Base-by-base conservation (phyloP, 2,888 invertebrate genomes). In the Athrips mouffetella region DNA sequence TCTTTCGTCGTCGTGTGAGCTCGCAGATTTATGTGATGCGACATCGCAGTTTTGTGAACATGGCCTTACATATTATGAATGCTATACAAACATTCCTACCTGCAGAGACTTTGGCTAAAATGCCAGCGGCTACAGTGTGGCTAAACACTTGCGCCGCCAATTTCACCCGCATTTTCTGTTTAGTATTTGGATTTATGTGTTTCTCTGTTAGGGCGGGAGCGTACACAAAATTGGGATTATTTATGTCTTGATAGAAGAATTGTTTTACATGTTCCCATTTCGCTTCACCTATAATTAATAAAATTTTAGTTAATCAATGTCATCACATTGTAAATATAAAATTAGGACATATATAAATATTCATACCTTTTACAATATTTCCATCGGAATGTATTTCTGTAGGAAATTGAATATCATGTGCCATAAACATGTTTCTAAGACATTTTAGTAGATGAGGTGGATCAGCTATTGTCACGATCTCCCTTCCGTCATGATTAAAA, bases 111-210 rank as follows among this genome's bases (percentile, higher is more conserved):
- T 50, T 58, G 10, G 51, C 45, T 6, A 41, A 52, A 15, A 56
- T 45, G 4, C 57, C 57, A 2, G 50, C 50, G 29, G 57, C 49
- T 7, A 59, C 54, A 15, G 56, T 42, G 20, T 57, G 55, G 25
- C 56, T 59, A 4, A 57, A 45, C 1, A 59, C 50, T 48, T 59
- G 54, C 6, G 55, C 54, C 23, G 56, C 59, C 1, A 55, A 42
- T 11, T 54, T 54, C 1, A 45, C 33, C 23, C 23, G 11, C 54
- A 56, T 56, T 46, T 58, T 50, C 29, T 58, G 55, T 30, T 55
- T 56, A 1, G 37, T 25, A 31, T 60, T 62, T n/a, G 58, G 59
- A 1, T 53, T 11, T 2, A 60, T 11, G 18, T 60, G 59, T 15
- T 55, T 18, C 11, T 39, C 11, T 21, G 1, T 39, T 11, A 39